Percentiles rank a stretch among this genome's conserved stretches.
Conservation (phyloP, 1,140 invertebrate genomes). For the Cyclina sinensis region DNA sequence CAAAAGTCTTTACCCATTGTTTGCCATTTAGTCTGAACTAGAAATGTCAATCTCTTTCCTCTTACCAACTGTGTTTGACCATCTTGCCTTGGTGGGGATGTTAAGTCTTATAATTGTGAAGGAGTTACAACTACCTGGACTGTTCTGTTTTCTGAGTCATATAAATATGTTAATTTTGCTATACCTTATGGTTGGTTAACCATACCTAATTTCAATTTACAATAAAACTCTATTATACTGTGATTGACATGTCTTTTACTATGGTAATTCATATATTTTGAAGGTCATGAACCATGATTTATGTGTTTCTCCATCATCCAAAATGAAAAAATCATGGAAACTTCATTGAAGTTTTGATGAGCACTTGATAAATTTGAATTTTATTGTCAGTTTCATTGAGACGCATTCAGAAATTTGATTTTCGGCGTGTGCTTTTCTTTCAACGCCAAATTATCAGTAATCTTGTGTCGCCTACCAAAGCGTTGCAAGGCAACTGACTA, state of each 20-base stretch:
- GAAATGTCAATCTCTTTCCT: too few relatives aligned
- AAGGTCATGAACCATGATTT: slow-evolving; percentile 20
- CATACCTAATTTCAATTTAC: neutral
- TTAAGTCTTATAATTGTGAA: too few relatives aligned
- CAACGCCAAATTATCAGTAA: too few relatives aligned
- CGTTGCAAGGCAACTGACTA: too few relatives aligned
- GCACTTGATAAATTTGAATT: neutral
- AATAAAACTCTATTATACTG: neutral
- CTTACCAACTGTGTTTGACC: too few relatives aligned
- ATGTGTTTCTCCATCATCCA: neutral
- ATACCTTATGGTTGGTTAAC: slow-evolving; percentile 5
- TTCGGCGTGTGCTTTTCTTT: neutral
- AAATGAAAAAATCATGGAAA: neutral
- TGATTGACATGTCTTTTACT: neutral
- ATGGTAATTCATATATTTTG: slow-evolving; percentile 4
- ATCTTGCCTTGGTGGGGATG: too few relatives aligned
- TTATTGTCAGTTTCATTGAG: neutral
- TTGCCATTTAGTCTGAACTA: too few relatives aligned
- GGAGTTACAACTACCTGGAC: too few relatives aligned
- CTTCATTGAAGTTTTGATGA: neutral
- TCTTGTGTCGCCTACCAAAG: too few relatives aligned
- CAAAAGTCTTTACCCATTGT: too few relatives aligned
- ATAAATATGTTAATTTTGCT: neutral
- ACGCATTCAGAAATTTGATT: neutral
- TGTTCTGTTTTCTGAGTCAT: neutral